Percentiles rank a stretch among this genome's conserved stretches.
Evolutionary conservation across 1,140 invertebrate genomes (phyloP).

Genomic region (Ridgeia piscesae): DNA sequence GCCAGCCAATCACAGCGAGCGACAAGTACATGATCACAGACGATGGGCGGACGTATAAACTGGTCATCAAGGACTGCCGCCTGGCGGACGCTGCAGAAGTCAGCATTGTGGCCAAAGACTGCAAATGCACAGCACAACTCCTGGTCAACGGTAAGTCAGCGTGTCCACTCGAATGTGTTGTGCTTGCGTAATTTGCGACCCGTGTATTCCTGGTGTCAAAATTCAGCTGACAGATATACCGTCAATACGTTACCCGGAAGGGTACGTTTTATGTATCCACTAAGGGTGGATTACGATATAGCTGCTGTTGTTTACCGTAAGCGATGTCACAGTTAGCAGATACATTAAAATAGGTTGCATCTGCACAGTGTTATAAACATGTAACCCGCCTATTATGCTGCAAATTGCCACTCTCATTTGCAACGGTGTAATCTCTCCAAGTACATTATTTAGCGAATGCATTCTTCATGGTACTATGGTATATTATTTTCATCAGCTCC

Average conservation of each 20-base stretch:
- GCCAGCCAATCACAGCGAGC: conserved; percentile 54
- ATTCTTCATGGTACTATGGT: neutral
- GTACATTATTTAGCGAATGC: neutral
- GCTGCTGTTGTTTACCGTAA: too few relatives aligned
- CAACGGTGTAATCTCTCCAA: neutral
- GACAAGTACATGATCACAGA: conserved; percentile 22
- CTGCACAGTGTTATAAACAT: neutral
- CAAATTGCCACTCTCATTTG: neutral
- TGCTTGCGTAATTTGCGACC: neutral
- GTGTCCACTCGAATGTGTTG: neutral
- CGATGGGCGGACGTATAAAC: conserved; percentile 37
- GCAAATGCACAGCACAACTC: conserved; percentile 75
- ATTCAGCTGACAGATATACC: neutral
- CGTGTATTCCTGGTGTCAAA: neutral
- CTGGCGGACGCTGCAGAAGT: conserved; percentile 83
- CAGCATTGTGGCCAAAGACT: conserved; percentile 78
- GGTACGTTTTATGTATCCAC: neutral
- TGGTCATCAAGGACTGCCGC: conserved; percentile 58
- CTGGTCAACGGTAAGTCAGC: conserved; percentile 75
- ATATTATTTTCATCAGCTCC: neutral
- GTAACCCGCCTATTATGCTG: neutral
- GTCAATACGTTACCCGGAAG: neutral
- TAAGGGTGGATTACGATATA: neutral
- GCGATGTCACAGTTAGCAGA: neutral
- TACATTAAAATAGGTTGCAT: neutral